Evolutionary conservation across 2,797 vertebrate species (phyloP).

Genomic region (Pelobates cultripes): DNA sequence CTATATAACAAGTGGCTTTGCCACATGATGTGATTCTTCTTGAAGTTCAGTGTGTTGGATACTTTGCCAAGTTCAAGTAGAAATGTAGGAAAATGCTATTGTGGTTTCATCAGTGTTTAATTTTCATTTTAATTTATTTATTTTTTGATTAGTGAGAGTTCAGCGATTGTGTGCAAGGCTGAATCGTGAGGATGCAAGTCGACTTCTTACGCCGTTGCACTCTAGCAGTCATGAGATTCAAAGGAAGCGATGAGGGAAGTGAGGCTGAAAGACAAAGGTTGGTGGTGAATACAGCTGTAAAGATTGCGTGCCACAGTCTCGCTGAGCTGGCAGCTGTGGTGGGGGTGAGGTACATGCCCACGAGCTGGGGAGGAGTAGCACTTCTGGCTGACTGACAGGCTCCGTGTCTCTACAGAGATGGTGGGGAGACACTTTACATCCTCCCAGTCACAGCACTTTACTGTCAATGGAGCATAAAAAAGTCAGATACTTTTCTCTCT

Average conservation of each 20-base stretch:
- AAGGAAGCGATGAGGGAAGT: neutral
- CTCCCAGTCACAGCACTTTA: conserved; percentile 51
- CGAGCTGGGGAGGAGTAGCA: conserved; percentile 4
- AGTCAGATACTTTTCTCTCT: conserved; percentile 43
- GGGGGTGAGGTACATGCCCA: conserved; percentile 27
- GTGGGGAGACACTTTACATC: conserved; percentile 42
- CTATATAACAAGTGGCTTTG: no score
- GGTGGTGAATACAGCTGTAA: conserved; percentile 30
- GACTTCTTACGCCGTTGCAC: neutral
- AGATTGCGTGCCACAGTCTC: conserved; percentile 37
- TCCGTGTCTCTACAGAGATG: conserved; percentile 39
- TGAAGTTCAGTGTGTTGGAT: no score
- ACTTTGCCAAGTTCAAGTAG: no score
- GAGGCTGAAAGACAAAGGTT: neutral
- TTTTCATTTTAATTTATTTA: no score
- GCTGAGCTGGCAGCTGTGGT: conserved; percentile 40
- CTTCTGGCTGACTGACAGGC: conserved; percentile 33
- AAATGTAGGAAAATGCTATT: no score
- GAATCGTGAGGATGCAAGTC: no score
- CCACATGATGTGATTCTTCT: no score
- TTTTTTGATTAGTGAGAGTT: no score
- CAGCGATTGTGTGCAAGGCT: no score
- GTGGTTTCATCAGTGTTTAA: no score
- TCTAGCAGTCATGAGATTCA: neutral
- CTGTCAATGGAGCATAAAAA: conserved; percentile 51